phyloP scores from a whole-genome alignment of 2,113 vertebrate genomes.

The Erythrolamprus reginae region DNA sequence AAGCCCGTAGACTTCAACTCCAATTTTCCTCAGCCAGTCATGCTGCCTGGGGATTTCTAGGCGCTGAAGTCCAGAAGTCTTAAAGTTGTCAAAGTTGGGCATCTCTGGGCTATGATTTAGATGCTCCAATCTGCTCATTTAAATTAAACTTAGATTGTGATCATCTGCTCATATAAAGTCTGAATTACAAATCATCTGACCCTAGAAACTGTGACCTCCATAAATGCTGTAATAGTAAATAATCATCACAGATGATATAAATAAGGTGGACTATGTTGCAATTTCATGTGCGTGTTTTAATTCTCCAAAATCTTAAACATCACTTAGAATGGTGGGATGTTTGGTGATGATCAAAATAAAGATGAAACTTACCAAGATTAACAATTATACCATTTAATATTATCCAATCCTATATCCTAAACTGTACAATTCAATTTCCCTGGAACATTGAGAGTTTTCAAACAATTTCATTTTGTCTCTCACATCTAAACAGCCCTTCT shows the following conservation, averaged over 20 bases:
- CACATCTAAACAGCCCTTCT: not conserved
- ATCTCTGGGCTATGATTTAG: not conserved
- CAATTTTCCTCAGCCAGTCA: not conserved
- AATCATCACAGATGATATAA: not conserved
- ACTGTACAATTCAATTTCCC: not conserved
- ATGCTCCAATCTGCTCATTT: not conserved
- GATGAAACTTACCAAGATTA: not conserved
- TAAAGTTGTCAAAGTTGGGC: not conserved
- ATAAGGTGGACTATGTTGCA: too few species aligned
- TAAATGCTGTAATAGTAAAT: not conserved
- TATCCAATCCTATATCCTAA: not conserved
- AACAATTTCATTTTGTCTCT: not conserved
- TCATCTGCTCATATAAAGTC: not conserved
- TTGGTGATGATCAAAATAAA: not conserved
- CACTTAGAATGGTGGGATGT: not conserved
- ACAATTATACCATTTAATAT: not conserved
- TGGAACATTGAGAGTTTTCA: not conserved
- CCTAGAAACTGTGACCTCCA: not conserved
- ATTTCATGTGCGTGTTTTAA: not conserved
- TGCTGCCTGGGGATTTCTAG: not conserved
- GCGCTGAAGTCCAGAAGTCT: not conserved
- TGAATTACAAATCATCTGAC: not conserved
- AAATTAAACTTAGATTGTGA: not conserved
- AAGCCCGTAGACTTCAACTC: not conserved
- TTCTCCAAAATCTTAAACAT: not conserved